Evolutionary conservation across 2,888 invertebrate species (phyloP), one percentile per base, ranked within the genome.

Genomic region (Dicyrtoma fusca): DNA sequence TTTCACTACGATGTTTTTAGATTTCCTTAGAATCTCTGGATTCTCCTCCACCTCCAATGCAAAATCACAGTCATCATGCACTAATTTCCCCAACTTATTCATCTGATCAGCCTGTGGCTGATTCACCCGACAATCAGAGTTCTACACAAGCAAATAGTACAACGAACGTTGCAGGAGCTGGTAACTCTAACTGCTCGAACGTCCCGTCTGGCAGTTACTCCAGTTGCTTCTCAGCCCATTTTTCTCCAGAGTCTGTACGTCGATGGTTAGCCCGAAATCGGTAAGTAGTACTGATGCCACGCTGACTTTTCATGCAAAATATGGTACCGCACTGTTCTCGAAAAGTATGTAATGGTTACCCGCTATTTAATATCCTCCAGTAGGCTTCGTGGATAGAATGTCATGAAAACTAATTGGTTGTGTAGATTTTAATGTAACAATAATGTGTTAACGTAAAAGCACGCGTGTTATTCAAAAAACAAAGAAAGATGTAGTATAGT

Each of bases 11-110:
- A n/a, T 19, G 8, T 55, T n/a, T 21, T 42, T n/a, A 89, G 89
- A 83, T 89, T 79, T 86, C 88, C 21, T 86, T 86, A 79, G 89
- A 89, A 75, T 87, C 88, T 0, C 80, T 88, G 74, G 84, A 87
- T 84, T 86, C 86, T 69, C 86, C 87, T 49, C 77, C 76, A 45
- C 77, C 80, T 0, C 69, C 72, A 26, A 69, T 76, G 69, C 77
- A 78, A n/a, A 73, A 73, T 72, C 73, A 74, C 69, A 71, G 63
- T 55, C 77, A 77, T 66, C 75, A 74, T 44, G 68, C 74, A 14
- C 57, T 76, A 42, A 63, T 80, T n/a, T 79, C 78, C 26, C 79
- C 80, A 14, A 74, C 78, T 17, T 79, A 80, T 63, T 77, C 80
- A n/a, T 78, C 79, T 2, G 80, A 80, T 69, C 78, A 79, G 47